A percentile compares a stretch with the other conserved stretches of the same genome.
Evolutionary conservation across 2,888 invertebrate species (phyloP).

Genomic region (Odontomyia ornata): DNA sequence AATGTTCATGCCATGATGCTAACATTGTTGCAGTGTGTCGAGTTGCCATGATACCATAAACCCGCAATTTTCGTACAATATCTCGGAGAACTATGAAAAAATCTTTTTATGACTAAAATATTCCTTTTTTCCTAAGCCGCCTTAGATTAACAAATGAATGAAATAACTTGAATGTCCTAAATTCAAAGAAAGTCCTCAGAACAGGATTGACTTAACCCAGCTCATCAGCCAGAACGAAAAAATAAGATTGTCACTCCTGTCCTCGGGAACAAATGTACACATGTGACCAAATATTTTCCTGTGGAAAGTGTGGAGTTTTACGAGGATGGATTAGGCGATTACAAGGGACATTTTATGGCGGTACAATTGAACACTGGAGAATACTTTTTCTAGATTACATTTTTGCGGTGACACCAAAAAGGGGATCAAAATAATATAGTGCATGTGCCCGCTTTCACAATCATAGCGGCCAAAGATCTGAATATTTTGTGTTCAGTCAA

Average conservation of each 20-base stretch:
- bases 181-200: too few relatives aligned
- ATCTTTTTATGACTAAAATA: too few relatives aligned
- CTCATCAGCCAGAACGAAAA: not conserved
- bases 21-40: too few relatives aligned
- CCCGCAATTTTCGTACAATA: too few relatives aligned
- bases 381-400: slow-evolving; percentile 18
- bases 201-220: not conserved
- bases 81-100: too few relatives aligned
- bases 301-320: slow-evolving; percentile 13
- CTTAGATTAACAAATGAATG: too few relatives aligned
- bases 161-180: too few relatives aligned
- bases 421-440: not conserved
- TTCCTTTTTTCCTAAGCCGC: too few relatives aligned
- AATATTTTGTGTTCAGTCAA: not conserved
- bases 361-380: slow-evolving; percentile 30
- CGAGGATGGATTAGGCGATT: slow-evolving; percentile 26
- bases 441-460: not conserved
- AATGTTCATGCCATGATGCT: too few relatives aligned
- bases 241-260: not conserved
- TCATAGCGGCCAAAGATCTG: not conserved
- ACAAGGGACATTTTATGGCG: slow-evolving; percentile 33
- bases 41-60: too few relatives aligned
- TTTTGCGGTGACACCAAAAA: not conserved
- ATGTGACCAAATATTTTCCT: too few relatives aligned
- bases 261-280: not conserved